A percentile compares a stretch with the other conserved stretches of the same genome.
Evolutionary conservation across 2,888 invertebrate species (phyloP).

Genomic region (Cheilosia scutellata): DNA sequence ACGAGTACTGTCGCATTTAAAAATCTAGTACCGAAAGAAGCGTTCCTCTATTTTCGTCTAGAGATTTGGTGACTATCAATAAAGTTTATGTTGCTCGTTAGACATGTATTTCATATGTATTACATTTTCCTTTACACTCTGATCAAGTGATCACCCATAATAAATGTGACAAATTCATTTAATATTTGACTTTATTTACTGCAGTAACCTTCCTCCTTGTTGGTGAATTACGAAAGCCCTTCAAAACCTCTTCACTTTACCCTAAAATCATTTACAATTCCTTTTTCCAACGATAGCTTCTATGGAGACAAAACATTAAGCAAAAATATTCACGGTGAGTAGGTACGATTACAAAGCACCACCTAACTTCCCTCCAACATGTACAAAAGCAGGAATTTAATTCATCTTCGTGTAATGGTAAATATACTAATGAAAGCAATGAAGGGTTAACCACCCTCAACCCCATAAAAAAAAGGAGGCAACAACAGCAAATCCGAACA

Average conservation of each 20-base stretch:
- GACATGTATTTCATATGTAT: too few species aligned
- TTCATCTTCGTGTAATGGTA: slow-evolving; percentile 56
- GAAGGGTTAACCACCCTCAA: slow-evolving; percentile 47
- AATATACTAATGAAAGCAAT: slow-evolving; percentile 59
- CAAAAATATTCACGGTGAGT: slow-evolving; percentile 29
- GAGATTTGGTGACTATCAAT: too few species aligned
- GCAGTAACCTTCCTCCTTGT: neutral
- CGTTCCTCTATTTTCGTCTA: too few species aligned
- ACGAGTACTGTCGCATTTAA: too few species aligned
- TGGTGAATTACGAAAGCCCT: slow-evolving; percentile 7
- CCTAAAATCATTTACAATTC: slow-evolving; percentile 5
- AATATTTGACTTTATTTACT: slow-evolving; percentile 21
- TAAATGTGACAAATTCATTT: too few species aligned
- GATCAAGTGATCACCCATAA: too few species aligned
- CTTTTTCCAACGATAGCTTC: neutral
- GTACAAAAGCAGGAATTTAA: slow-evolving; percentile 31
- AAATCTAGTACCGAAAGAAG: too few species aligned
- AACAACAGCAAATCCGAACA: slow-evolving; percentile 32
- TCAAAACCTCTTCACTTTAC: neutral
- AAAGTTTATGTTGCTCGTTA: too few species aligned
- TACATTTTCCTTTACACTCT: too few species aligned
- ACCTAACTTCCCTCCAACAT: slow-evolving; percentile 3
- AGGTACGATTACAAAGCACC: slow-evolving; percentile 24
- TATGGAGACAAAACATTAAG: slow-evolving; percentile 3
- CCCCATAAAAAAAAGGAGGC: neutral